Base-by-base conservation (phyloP, 2,797 vertebrate genomes). In the Artibeus jamaicensis region DNA sequence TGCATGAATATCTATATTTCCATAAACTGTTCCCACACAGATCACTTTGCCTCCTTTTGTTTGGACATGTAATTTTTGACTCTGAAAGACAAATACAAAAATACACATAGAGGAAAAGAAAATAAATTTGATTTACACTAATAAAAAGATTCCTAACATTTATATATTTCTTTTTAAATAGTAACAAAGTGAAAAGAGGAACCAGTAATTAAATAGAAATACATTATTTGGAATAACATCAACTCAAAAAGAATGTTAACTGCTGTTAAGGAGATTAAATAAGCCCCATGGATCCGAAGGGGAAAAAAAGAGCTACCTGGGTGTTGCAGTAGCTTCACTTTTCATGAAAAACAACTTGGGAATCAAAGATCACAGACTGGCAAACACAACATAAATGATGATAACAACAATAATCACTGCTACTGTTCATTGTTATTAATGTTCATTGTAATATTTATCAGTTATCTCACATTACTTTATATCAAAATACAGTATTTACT, bases 1-100 rank as follows among this genome's bases (percentile, higher is more conserved):
- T 73, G 99, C 98, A 95, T 91, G 97, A 98, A 99, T 99, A 98
- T 99, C 98, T 97, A 99, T 98, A 39, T 99, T 99, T 76, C 99
- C 99, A 97, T 99, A 98, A 97, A 99, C 98, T 1, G 99, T 99
- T 89, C 99, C 99, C 87, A 98, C 90, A 93, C 99, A 99, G 93
- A 98, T 99, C 89, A 99, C 97, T 70, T 99, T 98, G 93, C 99
- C 99, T 96, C 99, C 99, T 2, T 96, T 98, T 70, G 99, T 99
- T 48, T 85, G 98, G 93, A 99, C 98, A 95, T 98, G 97, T 9
- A 99, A 98, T 89, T 98, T 99, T 97, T 99, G 99, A 98, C 98
- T 98, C 99, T 99, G 98, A 76, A 98, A 98, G 86, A 95, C 67
- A 97, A 96, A 46, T 42, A 95, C 2, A 57, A 93, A 96, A 95